Evolutionary conservation across 2,797 vertebrate genomes (phyloP).

Genomic region (Pseudochirops cupreus): DNA sequence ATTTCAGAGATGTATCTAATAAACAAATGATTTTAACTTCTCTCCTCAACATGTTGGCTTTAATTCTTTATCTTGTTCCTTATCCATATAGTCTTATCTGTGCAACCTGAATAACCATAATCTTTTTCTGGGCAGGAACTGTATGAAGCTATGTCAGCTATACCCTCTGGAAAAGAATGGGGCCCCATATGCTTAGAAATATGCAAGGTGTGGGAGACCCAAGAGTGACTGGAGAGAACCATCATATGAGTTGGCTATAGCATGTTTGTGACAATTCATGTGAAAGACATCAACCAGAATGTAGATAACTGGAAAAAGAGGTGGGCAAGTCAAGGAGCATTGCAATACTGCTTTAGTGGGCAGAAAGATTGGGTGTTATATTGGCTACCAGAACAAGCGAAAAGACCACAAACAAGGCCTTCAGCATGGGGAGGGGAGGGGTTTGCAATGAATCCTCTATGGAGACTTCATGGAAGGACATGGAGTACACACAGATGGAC

Average conservation of each 20-base stretch:
- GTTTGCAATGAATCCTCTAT: neutral
- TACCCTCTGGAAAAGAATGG: neutral
- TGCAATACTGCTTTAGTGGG: neutral
- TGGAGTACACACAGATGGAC: neutral
- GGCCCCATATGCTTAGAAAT: neutral
- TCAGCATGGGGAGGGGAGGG: neutral
- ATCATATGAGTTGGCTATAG: neutral
- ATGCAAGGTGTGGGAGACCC: neutral
- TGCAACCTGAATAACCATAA: neutral
- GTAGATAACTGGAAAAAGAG: neutral
- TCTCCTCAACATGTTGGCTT: neutral
- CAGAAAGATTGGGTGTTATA: neutral
- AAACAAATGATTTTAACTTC: neutral
- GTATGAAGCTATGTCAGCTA: neutral
- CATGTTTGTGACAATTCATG: neutral
- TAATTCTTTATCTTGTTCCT: neutral
- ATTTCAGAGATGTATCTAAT: neutral
- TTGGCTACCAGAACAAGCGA: neutral
- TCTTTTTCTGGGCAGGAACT: neutral
- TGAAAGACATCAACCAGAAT: neutral
- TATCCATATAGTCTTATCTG: neutral
- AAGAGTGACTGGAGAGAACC: neutral
- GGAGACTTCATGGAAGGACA: neutral
- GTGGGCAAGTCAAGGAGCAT: neutral
- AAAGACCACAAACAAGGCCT: neutral